phyloP scores from a whole-genome alignment of 2,888 invertebrate species.

The Cryptocheilus praepositus region DNA sequence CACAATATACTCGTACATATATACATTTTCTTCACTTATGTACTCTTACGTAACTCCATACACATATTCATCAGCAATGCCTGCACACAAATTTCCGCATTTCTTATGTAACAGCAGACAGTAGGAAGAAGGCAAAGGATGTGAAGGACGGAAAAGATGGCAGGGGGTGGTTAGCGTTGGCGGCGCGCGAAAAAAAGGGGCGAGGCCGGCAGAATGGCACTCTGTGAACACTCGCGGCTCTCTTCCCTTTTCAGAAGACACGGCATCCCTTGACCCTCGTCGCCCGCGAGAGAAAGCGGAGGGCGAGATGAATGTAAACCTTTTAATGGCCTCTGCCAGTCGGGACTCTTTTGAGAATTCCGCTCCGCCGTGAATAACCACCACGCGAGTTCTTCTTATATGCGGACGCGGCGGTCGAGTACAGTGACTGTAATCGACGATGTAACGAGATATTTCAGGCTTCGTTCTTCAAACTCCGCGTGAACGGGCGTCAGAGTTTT shows the following conservation, averaged over 20 bases:
- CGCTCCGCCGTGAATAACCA: slow-evolving; percentile 37
- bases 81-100: no score
- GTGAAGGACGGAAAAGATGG: background rate
- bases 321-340: slow-evolving; percentile 61
- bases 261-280: slow-evolving; percentile 60
- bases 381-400: slow-evolving; percentile 13
- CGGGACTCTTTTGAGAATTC: slow-evolving; percentile 56
- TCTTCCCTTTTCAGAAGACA: slow-evolving; percentile 53
- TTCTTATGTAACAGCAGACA: no score
- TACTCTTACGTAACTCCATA: no score
- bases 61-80: no score
- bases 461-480: background rate
- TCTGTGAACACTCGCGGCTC: slow-evolving; percentile 59
- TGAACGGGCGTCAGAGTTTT: no score
- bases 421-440: slow-evolving; percentile 5
- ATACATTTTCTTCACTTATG: no score
- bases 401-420: background rate
- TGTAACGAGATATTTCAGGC: background rate
- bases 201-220: slow-evolving; percentile 44
- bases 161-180: slow-evolving; percentile 12
- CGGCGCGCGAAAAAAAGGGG: slow-evolving; percentile 9
- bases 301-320: slow-evolving; percentile 55
- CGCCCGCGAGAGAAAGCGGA: slow-evolving; percentile 22
- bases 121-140: no score
- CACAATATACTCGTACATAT: no score